A percentile compares a stretch with the other conserved stretches of the same genome.
phyloP scores from a whole-genome alignment of 2,888 invertebrate genomes.

The Acanthoscelides obtectus region DNA sequence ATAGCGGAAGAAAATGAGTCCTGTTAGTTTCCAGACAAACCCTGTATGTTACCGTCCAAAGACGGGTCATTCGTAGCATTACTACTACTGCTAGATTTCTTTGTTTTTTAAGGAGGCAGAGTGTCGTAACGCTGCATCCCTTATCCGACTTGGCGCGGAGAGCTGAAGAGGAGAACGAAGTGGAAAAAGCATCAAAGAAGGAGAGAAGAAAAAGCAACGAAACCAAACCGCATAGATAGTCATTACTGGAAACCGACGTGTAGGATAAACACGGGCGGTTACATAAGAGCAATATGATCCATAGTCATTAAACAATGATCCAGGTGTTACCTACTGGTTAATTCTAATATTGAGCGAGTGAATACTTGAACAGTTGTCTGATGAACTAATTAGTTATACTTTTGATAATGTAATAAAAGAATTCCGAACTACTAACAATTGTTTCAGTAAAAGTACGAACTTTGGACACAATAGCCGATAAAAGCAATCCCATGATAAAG shows the following conservation, averaged over 20 bases:
- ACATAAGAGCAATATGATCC: not conserved
- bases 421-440: too few relatives aligned
- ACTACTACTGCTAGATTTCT: not conserved
- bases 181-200: not conserved
- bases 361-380: too few relatives aligned
- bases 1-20: too few relatives aligned
- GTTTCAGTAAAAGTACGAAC: too few relatives aligned
- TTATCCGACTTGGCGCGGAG: not conserved
- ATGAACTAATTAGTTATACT: too few relatives aligned
- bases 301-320: not conserved
- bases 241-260: not conserved
- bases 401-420: too few relatives aligned
- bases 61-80: too few relatives aligned
- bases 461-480: too few relatives aligned
- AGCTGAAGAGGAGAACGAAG: not conserved
- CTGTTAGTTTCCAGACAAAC: too few relatives aligned
- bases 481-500: too few relatives aligned
- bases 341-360: not conserved
- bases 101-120: slow-evolving; percentile 34
- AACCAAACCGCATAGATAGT: not conserved
- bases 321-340: not conserved
- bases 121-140: slow-evolving; percentile 46
- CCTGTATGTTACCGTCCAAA: too few relatives aligned
- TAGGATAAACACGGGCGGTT: not conserved
- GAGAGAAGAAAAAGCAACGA: not conserved